These are phyloP conservation scores for Linnaemya vulpina DNA, from an alignment of 2,888 invertebrate species.

Conservation along the genomic window DNA sequence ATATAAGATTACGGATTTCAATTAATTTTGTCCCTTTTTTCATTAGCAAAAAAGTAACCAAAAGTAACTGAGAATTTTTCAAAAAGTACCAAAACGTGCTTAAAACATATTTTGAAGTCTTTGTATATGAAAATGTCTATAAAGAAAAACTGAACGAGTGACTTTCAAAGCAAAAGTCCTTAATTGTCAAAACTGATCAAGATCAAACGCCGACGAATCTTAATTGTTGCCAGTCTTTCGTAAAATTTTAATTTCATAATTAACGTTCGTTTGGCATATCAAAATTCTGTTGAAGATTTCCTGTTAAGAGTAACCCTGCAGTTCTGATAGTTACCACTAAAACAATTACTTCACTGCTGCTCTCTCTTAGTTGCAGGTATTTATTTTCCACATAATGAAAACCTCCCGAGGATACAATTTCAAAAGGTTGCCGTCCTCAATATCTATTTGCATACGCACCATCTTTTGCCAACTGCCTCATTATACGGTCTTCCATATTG, in stretches of 20 bases:
- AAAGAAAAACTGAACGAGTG: too few relatives aligned
- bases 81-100: too few relatives aligned
- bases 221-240: background rate
- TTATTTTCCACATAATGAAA: background rate
- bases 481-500: conserved; percentile 26
- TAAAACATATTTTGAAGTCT: too few relatives aligned
- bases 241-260: background rate
- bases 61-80: too few relatives aligned
- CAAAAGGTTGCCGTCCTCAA: background rate
- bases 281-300: background rate
- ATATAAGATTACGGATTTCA: too few relatives aligned
- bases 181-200: too few relatives aligned
- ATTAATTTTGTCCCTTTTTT: too few relatives aligned
- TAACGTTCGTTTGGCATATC: background rate
- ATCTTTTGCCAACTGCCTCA: conserved; percentile 30
- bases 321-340: background rate
- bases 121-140: too few relatives aligned
- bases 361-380: background rate
- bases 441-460: background rate
- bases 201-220: background rate
- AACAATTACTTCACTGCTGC: background rate
- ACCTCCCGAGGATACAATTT: background rate
- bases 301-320: background rate
- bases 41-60: too few relatives aligned
- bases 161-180: too few relatives aligned